These are phyloP conservation scores for Pterostichus madidus DNA, from an alignment of 2,888 invertebrate species.

Conservation along the genomic window DNA sequence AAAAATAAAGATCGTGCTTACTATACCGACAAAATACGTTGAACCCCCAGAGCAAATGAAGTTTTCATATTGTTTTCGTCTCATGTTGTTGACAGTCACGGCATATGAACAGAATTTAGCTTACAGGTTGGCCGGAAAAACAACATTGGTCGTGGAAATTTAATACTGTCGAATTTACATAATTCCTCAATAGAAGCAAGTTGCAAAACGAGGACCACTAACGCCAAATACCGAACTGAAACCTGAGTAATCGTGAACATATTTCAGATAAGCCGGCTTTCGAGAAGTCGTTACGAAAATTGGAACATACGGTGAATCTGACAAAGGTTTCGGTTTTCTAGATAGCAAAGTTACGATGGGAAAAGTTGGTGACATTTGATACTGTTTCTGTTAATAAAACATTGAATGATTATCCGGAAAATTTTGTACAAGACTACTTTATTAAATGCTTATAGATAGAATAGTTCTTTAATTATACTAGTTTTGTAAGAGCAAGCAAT, in stretches of 20 bases:
- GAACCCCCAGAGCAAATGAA: slow-evolving; percentile 21
- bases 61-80: slow-evolving; percentile 33
- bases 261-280: neutral
- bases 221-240: neutral
- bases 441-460: too few relatives aligned
- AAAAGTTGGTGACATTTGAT: neutral
- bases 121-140: slow-evolving; percentile 24
- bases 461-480: too few relatives aligned
- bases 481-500: too few relatives aligned
- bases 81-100: slow-evolving; percentile 34
- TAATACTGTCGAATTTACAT: slow-evolving; percentile 42
- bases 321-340: neutral
- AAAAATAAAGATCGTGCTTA: neutral
- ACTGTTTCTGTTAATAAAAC: too few relatives aligned
- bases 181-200: slow-evolving; percentile 27
- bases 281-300: slow-evolving; percentile 8
- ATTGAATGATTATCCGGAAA: neutral
- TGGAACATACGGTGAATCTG: slow-evolving; percentile 24
- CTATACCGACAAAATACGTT: neutral
- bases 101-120: neutral
- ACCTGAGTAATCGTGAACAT: slow-evolving; percentile 27
- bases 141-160: slow-evolving; percentile 1
- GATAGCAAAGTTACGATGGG: neutral
- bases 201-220: slow-evolving; percentile 9
- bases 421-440: too few relatives aligned